A percentile compares a stretch with the other conserved stretches of the same genome.
Conservation (phyloP, 2,888 invertebrate species). For the Torymus texanus region DNA sequence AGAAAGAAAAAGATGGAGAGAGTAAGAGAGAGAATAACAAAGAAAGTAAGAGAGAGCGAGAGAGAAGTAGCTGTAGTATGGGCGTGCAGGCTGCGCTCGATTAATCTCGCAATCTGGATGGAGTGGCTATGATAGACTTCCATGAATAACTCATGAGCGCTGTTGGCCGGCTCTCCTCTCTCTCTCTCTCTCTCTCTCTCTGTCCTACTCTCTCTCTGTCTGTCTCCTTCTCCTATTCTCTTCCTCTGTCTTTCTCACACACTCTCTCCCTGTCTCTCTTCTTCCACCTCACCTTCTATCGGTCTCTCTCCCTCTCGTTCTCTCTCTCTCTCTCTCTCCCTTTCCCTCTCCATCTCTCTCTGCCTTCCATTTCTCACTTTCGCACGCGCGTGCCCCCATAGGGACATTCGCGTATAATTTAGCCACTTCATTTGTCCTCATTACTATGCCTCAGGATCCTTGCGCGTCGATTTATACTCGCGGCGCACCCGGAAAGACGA, state of each 20-base stretch:
- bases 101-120: slow-evolving; percentile 74
- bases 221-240: too few relatives aligned
- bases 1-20: background rate
- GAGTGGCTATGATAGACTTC: slow-evolving; percentile 74
- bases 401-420: slow-evolving; percentile 73
- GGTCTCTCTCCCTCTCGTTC: background rate
- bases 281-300: background rate
- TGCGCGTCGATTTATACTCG: slow-evolving; percentile 28
- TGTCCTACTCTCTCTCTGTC: too few relatives aligned
- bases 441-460: slow-evolving; percentile 68
- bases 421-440: slow-evolving; percentile 74
- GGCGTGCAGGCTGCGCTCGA: slow-evolving; percentile 68
- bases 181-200: slow-evolving; percentile 56
- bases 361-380: slow-evolving; percentile 24
- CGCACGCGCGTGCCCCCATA: slow-evolving; percentile 59
- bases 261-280: too few relatives aligned
- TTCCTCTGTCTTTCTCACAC: too few relatives aligned
- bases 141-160: slow-evolving; percentile 74
- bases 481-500: too few relatives aligned
- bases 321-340: slow-evolving; percentile 56
- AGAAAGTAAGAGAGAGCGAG: background rate
- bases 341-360: slow-evolving; percentile 52
- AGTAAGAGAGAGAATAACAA: too few relatives aligned
- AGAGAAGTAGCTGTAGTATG: background rate
- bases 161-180: slow-evolving; percentile 12